phyloP scores from a whole-genome alignment of 2,113 vertebrate genomes.

The Myanophis thanlyinensis region DNA sequence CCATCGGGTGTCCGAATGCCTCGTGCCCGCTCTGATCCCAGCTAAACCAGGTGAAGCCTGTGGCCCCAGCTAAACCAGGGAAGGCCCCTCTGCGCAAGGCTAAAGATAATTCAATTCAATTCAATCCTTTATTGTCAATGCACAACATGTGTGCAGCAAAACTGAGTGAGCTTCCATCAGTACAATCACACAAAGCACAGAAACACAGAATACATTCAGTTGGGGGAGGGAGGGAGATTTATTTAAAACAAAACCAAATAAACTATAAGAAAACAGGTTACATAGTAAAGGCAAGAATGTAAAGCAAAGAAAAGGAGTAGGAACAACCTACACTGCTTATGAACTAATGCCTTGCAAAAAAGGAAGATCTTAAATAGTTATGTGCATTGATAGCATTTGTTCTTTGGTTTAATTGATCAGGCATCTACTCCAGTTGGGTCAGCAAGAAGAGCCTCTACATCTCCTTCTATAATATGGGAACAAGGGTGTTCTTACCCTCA shows the following conservation, averaged over 20 bases:
- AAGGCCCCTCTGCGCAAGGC: too few species aligned
- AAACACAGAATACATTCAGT: too few species aligned
- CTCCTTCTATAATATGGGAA: neutral
- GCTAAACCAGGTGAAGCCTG: too few species aligned
- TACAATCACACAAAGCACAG: too few species aligned
- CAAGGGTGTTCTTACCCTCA: neutral
- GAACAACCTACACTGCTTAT: neutral
- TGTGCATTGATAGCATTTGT: neutral
- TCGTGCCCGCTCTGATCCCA: too few species aligned
- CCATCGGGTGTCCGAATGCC: too few species aligned
- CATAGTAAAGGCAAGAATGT: neutral
- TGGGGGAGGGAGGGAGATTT: neutral
- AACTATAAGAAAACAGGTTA: neutral
- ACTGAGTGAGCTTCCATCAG: too few species aligned
- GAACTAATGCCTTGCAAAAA: neutral
- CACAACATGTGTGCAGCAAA: too few species aligned
- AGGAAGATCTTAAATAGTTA: neutral
- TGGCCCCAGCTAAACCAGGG: too few species aligned
- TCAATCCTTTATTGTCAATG: too few species aligned
- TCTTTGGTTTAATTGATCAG: neutral
- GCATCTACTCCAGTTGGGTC: neutral
- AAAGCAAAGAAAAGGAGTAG: neutral
- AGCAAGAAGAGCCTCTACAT: neutral
- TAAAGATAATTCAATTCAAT: too few species aligned
- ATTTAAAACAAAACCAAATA: neutral